Evolutionary conservation across 2,113 vertebrate genomes (phyloP).

Genomic region (Spilogale gracilis): DNA sequence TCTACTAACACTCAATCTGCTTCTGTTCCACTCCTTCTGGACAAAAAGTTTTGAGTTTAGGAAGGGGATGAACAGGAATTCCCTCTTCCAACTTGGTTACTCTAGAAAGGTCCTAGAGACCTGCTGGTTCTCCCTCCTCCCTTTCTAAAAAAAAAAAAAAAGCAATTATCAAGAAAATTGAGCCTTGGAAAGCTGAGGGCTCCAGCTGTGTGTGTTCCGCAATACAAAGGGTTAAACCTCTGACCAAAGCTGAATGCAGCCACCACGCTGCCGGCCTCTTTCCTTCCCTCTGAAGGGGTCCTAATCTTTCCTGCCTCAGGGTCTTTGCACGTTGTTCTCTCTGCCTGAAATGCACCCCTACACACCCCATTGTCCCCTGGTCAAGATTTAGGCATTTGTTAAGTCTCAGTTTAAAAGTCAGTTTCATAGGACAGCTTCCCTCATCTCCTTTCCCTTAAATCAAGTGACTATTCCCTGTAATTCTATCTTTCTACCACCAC

Average conservation of each 20-base stretch:
- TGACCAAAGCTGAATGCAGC: not conserved
- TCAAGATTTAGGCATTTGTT: conserved; percentile 1
- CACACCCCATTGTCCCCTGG: not conserved
- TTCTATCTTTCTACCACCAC: not conserved
- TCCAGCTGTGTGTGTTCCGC: not conserved
- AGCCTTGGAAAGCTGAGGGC: not conserved
- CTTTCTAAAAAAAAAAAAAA: not conserved
- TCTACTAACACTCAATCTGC: not conserved
- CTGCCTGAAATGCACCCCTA: not conserved
- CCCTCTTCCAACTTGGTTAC: not conserved
- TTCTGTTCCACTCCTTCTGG: not conserved
- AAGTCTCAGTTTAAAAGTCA: conserved; percentile 51
- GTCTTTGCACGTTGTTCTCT: conserved; percentile 5
- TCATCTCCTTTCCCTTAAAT: conserved; percentile 14
- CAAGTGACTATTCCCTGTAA: not conserved
- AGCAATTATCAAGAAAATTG: not conserved
- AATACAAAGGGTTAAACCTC: conserved; percentile 61
- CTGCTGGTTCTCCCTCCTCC: not conserved
- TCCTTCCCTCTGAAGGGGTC: not conserved
- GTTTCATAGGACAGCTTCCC: not conserved
- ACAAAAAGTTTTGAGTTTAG: not conserved
- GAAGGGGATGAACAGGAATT: not conserved
- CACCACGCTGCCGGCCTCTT: not conserved
- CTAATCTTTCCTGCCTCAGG: conserved; percentile 33
- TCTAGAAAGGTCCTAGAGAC: conserved; percentile 17